phyloP scores from a whole-genome alignment of 1,140 invertebrate species.

The Lamellibrachia luymesi region DNA sequence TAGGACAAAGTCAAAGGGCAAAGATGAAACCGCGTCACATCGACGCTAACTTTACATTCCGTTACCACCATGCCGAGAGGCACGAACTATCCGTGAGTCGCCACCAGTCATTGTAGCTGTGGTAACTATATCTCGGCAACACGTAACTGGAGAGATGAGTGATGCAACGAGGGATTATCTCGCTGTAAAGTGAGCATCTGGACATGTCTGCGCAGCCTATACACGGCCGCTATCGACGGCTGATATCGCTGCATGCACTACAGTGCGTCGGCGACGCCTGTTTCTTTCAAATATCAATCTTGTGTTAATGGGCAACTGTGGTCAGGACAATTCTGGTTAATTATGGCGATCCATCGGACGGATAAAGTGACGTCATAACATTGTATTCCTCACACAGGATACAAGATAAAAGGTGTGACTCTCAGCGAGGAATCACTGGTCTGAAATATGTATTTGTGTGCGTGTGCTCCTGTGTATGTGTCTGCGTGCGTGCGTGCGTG shows the following conservation, averaged over 20 bases:
- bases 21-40: not conserved
- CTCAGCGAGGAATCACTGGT: not conserved
- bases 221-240: not conserved
- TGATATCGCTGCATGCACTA: not conserved
- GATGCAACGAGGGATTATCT: not conserved
- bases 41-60: conserved; percentile 4
- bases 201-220: not conserved
- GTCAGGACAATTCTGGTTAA: not conserved
- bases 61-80: not conserved
- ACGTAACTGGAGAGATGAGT: not conserved
- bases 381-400: not conserved
- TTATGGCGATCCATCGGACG: not conserved
- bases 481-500: not conserved
- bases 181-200: not conserved
- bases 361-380: not conserved
- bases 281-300: not conserved
- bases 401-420: not conserved
- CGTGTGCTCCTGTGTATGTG: not conserved
- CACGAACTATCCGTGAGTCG: not conserved
- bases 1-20: not conserved
- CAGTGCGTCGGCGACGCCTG: not conserved
- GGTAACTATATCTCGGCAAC: not conserved
- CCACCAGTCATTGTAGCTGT: not conserved
- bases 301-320: not conserved
- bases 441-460: not conserved